phyloP scores from a whole-genome alignment of 2,797 vertebrate genomes.

The Buceros bicornis region DNA sequence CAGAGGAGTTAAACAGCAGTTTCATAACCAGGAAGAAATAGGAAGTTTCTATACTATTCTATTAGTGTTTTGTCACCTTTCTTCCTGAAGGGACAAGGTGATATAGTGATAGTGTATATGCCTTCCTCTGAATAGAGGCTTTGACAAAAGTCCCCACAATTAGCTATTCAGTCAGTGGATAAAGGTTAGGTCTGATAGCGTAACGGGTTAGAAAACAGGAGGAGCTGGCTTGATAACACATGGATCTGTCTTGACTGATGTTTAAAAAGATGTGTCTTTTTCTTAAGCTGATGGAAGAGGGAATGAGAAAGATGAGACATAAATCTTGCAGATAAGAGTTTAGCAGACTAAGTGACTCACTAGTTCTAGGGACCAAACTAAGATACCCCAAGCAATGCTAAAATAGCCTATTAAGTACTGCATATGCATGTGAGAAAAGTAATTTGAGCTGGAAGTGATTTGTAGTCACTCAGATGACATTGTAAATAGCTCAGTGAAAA shows the following conservation, averaged over 20 bases:
- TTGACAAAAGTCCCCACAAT: neutral
- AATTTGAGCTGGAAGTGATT: conserved; percentile 31
- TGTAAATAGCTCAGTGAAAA: conserved; percentile 41
- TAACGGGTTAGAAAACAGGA: neutral
- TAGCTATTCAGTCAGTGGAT: neutral
- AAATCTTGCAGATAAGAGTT: neutral
- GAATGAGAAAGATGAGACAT: neutral
- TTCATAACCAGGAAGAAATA: neutral
- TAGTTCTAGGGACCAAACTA: neutral
- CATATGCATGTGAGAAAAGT: neutral
- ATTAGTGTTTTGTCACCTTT: neutral
- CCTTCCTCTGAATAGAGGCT: neutral
- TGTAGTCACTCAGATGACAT: conserved; percentile 26
- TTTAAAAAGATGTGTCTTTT: neutral
- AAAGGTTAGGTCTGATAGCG: neutral
- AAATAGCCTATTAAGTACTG: neutral
- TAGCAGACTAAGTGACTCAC: neutral
- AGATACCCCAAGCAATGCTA: neutral
- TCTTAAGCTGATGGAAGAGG: neutral
- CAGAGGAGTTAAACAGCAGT: neutral
- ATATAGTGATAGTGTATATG: neutral
- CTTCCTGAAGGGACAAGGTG: neutral
- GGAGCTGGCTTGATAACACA: neutral
- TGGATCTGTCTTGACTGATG: neutral
- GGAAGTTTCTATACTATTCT: neutral